Base-by-base conservation (phyloP, 2,113 vertebrate genomes). In the Uropsilus gracilis region DNA sequence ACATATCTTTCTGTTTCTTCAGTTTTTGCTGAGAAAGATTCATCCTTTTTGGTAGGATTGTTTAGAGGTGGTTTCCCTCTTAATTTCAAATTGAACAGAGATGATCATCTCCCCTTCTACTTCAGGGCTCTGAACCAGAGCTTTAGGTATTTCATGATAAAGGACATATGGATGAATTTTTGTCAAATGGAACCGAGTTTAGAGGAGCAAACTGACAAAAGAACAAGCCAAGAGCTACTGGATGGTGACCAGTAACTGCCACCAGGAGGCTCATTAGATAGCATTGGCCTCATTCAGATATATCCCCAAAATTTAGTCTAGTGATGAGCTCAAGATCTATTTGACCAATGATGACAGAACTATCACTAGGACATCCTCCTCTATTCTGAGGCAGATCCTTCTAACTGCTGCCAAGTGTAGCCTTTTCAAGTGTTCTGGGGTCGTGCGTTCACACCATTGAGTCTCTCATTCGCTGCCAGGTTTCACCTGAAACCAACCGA, bases 11-110 rank as follows among this genome's bases (percentile, higher is more conserved):
- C n/a, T n/a, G n/a, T n/a, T n/a, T n/a, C n/a, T n/a, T n/a, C n/a
- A n/a, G n/a, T n/a, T 81, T 89, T 93, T 63, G 42, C 42, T 39
- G 10, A n/a, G n/a, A 32, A 57, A 69, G 42, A 77, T 32, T 46
- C 84, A 32, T 53, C 16, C 26, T 73, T 78, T 84, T 88, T 80
- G 57, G 42, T 46, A 91, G 30, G 92, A 92, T 17, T 63, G 42
- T 57, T 92, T 16, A 59, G 53, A 72, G 34, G 59, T 26, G 11
- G 28, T 44, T 34, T 73, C 64, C 20, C 30, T 87, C 28, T 66
- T 61, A 73, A 61, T 26, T 93, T 91, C 42, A 37, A 32, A 24
- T 76, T 63, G 42, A 32, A 91, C 12, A 61, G 72, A 61, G 73
- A 11, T 42, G 39, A 53, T 28, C 34, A 8, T 48, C 9, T 63